Percentiles rank a stretch among this genome's conserved stretches.
Conservation (phyloP, 2,888 invertebrate species). For the Polylopha cassiicola region DNA sequence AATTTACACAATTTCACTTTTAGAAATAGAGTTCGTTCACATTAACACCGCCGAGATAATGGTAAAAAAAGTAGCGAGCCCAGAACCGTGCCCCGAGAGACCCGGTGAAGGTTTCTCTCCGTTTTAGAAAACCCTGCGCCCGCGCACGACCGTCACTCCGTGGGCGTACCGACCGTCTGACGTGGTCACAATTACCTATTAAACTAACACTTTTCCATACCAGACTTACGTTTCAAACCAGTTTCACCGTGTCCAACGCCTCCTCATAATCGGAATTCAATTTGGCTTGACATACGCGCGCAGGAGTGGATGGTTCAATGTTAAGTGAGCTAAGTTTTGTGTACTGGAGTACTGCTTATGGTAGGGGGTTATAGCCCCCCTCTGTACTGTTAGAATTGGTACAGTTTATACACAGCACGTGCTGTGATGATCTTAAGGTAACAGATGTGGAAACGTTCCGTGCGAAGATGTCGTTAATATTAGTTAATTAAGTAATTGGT, state of each 20-base stretch:
- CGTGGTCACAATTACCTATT: conserved; percentile 63
- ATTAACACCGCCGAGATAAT: conserved; percentile 23
- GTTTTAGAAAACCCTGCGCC: conserved; percentile 37
- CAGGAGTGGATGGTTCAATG: conserved; percentile 38
- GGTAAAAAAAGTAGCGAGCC: conserved; percentile 34
- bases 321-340: too few relatives aligned
- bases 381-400: conserved; percentile 8
- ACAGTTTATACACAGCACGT: conserved; percentile 48
- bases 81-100: conserved; percentile 42
- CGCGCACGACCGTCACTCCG: conserved; percentile 64
- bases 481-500: too few relatives aligned
- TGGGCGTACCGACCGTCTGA: conserved; percentile 69
- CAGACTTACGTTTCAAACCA: conserved; percentile 31
- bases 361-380: too few relatives aligned
- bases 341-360: too few relatives aligned
- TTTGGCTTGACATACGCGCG: conserved; percentile 13
- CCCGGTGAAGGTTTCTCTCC: conserved; percentile 46
- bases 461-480: too few relatives aligned
- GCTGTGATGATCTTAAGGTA: conserved; percentile 53
- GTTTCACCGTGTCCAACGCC: conserved; percentile 48
- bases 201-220: conserved; percentile 41
- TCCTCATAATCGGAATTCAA: conserved; percentile 30
- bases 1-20: conserved; percentile 35
- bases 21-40: conserved; percentile 33
- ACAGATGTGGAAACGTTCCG: too few relatives aligned